A percentile compares a stretch with the other conserved stretches of the same genome.
These are phyloP conservation scores for Syngnathus floridae DNA, from an alignment of 2,113 vertebrate genomes.

Conservation along the genomic window DNA sequence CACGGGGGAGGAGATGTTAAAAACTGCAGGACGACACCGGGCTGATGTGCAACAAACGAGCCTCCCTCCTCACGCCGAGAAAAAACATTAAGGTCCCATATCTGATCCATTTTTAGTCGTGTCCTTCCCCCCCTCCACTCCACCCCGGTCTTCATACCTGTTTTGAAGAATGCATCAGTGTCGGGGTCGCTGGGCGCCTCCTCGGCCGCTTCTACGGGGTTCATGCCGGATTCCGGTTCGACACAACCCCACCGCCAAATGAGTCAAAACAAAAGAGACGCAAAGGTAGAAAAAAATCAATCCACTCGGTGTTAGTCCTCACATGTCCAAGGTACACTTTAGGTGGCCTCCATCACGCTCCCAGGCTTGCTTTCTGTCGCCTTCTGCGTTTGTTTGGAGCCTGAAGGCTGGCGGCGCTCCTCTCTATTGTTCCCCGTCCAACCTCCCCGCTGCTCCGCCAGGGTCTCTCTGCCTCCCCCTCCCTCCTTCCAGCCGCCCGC, in stretches of 20 bases:
- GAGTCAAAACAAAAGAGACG: constrained; percentile 2
- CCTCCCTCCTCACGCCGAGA: background rate
- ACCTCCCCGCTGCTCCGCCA: constrained; percentile 50
- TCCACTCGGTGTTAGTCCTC: constrained; percentile 21
- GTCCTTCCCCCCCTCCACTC: background rate
- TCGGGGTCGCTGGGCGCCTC: constrained; percentile 64
- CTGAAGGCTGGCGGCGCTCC: constrained; percentile 46
- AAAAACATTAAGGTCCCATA: background rate
- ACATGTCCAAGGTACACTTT: constrained; percentile 34
- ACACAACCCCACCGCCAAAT: constrained; percentile 44
- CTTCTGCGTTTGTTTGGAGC: constrained; percentile 36
- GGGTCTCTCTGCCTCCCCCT: constrained; percentile 50
- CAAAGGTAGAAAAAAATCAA: background rate
- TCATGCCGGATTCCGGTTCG: constrained; percentile 55
- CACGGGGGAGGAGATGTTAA: background rate
- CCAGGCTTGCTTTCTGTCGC: constrained; percentile 16
- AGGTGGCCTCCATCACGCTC: constrained; percentile 30
- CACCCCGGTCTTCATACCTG: constrained; percentile 44
- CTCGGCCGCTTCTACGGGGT: constrained; percentile 63
- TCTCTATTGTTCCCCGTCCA: constrained; percentile 68
- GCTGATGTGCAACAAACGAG: constrained; percentile 5
- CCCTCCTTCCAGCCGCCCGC: constrained; percentile 3
- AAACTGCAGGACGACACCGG: background rate
- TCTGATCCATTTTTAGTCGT: background rate
- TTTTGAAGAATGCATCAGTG: constrained; percentile 65